Conservation (phyloP, 2,888 invertebrate species). For the Yponomeuta sedellus region DNA sequence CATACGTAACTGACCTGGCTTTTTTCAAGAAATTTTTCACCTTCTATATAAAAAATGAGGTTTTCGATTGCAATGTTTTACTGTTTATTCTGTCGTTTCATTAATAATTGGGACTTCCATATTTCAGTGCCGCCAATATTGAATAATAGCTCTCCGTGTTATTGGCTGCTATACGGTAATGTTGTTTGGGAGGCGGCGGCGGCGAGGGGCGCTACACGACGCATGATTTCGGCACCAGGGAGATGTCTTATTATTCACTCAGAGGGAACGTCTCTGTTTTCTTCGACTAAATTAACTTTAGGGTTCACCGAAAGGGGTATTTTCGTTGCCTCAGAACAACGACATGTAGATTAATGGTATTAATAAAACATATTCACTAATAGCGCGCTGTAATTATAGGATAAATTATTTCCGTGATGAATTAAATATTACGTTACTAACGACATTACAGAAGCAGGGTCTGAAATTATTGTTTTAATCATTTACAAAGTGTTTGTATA, state of each 20-base stretch:
- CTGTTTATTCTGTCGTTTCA: neutral
- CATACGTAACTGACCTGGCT: neutral
- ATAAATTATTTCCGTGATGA: conserved; percentile 7
- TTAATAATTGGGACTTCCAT: neutral
- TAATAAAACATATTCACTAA: conserved; percentile 52
- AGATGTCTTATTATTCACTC: conserved; percentile 60
- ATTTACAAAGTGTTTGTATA: neutral
- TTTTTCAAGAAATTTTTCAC: neutral
- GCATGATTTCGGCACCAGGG: conserved; percentile 54
- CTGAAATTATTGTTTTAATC: neutral
- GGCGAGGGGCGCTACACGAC: neutral
- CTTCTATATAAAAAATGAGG: neutral
- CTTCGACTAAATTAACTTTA: conserved; percentile 57
- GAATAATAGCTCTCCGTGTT: neutral
- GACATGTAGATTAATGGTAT: conserved; percentile 53
- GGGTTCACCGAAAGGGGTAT: conserved; percentile 46
- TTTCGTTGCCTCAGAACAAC: conserved; percentile 36
- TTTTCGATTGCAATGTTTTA: neutral
- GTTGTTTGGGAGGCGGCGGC: neutral
- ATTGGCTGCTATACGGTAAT: conserved; percentile 5
- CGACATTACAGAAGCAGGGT: neutral
- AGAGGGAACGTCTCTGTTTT: conserved; percentile 55
- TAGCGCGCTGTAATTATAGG: conserved; percentile 35
- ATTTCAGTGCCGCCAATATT: neutral
- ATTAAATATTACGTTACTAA: neutral